phyloP scores from a whole-genome alignment of 2,113 vertebrate genomes.

The Caranx ignobilis region DNA sequence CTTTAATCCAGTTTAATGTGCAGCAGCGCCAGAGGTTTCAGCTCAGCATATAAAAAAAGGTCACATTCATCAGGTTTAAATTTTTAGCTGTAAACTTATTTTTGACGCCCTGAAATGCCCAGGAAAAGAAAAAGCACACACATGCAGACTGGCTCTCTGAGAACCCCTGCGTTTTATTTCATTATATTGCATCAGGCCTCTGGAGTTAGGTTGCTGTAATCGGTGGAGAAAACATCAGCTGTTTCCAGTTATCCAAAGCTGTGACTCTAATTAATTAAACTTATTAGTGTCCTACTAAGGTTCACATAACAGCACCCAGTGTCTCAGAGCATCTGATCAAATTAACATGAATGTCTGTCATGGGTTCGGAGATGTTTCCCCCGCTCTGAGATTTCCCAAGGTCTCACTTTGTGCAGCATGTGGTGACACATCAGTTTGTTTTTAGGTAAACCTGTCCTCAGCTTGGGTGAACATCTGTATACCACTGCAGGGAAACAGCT shows the following conservation, averaged over 20 bases:
- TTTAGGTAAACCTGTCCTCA: background rate
- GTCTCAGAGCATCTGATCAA: slow-evolving; percentile 69
- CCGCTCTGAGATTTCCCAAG: slow-evolving; percentile 28
- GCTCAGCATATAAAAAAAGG: background rate
- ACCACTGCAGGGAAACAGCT: background rate
- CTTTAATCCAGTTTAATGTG: background rate
- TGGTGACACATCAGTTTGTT: slow-evolving; percentile 10
- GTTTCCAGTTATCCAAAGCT: slow-evolving; percentile 78
- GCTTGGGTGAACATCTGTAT: slow-evolving; percentile 1
- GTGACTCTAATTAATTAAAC: slow-evolving; percentile 80
- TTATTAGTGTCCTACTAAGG: slow-evolving; percentile 57
- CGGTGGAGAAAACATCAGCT: slow-evolving; percentile 82
- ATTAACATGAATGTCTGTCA: slow-evolving; percentile 79
- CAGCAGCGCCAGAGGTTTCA: background rate
- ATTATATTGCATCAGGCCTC: slow-evolving; percentile 49
- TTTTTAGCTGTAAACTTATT: background rate
- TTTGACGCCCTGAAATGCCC: background rate
- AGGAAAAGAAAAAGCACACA: background rate
- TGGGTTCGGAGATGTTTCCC: slow-evolving; percentile 64
- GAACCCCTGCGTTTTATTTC: slow-evolving; percentile 15
- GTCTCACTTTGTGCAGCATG: slow-evolving; percentile 11
- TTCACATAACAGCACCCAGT: slow-evolving; percentile 62
- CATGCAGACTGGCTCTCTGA: background rate
- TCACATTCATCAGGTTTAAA: background rate
- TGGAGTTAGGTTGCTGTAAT: slow-evolving; percentile 40